These are phyloP conservation scores for Caenorhabditis japonica DNA, from an alignment of 2,888 invertebrate species.

Conservation along the genomic window DNA sequence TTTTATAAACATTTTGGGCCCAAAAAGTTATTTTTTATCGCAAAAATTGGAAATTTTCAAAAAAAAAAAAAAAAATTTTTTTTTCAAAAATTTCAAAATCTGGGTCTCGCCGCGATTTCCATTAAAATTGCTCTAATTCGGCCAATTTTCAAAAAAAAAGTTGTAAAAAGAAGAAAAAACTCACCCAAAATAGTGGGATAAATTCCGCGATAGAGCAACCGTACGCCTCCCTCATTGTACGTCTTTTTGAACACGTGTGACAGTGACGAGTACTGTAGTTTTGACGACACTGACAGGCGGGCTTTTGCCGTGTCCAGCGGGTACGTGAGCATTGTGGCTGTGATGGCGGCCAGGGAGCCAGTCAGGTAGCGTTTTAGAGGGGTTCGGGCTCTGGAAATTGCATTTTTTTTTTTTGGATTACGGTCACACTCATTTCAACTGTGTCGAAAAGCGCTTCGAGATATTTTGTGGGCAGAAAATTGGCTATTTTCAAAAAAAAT, in stretches of 20 bases:
- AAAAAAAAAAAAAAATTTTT: not conserved
- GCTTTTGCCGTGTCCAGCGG: conserved; percentile 94
- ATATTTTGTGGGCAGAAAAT: too few relatives aligned
- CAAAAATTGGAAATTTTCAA: not conserved
- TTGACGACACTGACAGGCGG: conserved; percentile 57
- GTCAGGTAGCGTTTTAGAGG: conserved; percentile 85
- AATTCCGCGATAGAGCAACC: conserved; percentile 71
- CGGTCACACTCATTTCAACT: too few relatives aligned
- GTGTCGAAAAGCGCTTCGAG: too few relatives aligned
- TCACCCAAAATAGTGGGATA: conserved; percentile 60
- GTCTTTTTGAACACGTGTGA: conserved; percentile 71
- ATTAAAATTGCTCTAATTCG: not conserved
- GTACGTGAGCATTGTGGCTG: conserved; percentile 93
- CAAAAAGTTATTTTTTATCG: not conserved
- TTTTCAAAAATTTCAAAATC: not conserved
- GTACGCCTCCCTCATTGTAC: conserved; percentile 67
- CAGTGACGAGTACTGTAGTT: conserved; percentile 53
- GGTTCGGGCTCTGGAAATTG: conserved; percentile 76
- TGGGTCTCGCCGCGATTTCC: not conserved
- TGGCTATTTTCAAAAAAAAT: too few relatives aligned
- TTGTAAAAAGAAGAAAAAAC: conserved; percentile 2
- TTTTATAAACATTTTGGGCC: too few relatives aligned
- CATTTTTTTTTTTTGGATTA: not conserved
- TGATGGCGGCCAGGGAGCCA: conserved; percentile 94
- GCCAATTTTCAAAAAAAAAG: not conserved